Base-by-base conservation (phyloP, 2,888 invertebrate species). In the Crematogaster levior region DNA sequence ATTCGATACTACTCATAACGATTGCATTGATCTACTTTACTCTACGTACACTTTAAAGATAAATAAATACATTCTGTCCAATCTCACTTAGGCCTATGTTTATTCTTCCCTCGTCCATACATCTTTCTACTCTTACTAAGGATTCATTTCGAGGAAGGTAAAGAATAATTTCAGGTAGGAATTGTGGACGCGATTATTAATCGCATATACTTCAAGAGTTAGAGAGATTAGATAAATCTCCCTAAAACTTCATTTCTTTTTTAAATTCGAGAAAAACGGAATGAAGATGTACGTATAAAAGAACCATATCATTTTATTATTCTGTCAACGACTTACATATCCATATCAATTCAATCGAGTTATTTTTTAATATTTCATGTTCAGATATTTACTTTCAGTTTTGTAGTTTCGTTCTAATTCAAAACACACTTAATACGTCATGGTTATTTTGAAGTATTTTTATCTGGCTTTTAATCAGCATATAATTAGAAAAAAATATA, bases 31-130 rank as follows among this genome's bases (percentile, higher is more conserved):
- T 93, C 93, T 93, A 93, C 91, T 93, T 94, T 93, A 94, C 92
- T 94, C 93, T 94, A 94, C 92, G 93, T 93, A 93, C 77, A 79
- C 91, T 93, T 93, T 91, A 93, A 92, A 92, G 91, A 92, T 93
- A 93, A 94, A 94, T 94, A 93, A 94, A 94, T 93, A 92, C 93
- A 94, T 94, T 94, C 94, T 94, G 94, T 94, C 94, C 94, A 94
- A 93, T 89, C 90, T 91, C 88, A 91, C 81, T 43, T 48, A 56
- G 1, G 24, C n/a, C 43, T 53, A 12, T 37, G n/a, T 34, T n/a
- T 21, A 0, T 58, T 82, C 24, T 30, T 63, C 34, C 24, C 65
- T 37, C 18, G 10, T 18, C 21, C 7, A 63, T 48, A 15, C 12
- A 46, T 65, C 12, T 18, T 15, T 30, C 43, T 61, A 61, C 12